Conservation (phyloP, 1,140 invertebrate genomes). For the Meteorus sp. region DNA sequence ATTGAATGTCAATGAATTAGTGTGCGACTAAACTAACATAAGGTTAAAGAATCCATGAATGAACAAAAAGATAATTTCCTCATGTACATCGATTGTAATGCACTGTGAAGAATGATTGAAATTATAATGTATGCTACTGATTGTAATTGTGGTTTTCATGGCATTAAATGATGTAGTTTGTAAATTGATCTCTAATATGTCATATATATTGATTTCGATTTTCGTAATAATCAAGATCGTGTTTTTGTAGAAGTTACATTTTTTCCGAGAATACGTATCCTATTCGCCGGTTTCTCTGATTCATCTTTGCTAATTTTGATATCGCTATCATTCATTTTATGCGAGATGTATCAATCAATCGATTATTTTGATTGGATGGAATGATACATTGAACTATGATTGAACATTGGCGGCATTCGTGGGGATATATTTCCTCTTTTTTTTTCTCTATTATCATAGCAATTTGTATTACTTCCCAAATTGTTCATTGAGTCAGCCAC, state of each 20-base stretch:
- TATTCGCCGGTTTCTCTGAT: too few species aligned
- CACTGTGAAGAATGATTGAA: constrained; percentile 34
- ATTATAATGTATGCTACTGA: constrained; percentile 34
- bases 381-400: too few species aligned
- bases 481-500: too few species aligned
- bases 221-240: not conserved
- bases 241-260: not conserved
- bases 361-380: too few species aligned
- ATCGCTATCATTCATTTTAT: too few species aligned
- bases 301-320: too few species aligned
- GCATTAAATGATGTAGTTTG: constrained; percentile 52
- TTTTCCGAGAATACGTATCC: too few species aligned
- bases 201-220: constrained; percentile 11
- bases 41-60: constrained; percentile 49
- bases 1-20: constrained; percentile 45
- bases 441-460: too few species aligned
- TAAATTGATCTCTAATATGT: constrained; percentile 45
- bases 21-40: constrained; percentile 53
- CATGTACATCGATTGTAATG: constrained; percentile 38
- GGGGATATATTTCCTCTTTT: too few species aligned
- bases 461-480: too few species aligned
- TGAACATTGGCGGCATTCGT: too few species aligned
- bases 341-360: too few species aligned
- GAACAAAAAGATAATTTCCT: constrained; percentile 48
- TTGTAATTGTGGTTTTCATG: constrained; percentile 48